Conservation (phyloP, 2,888 invertebrate genomes). For the Dorcus hopei region DNA sequence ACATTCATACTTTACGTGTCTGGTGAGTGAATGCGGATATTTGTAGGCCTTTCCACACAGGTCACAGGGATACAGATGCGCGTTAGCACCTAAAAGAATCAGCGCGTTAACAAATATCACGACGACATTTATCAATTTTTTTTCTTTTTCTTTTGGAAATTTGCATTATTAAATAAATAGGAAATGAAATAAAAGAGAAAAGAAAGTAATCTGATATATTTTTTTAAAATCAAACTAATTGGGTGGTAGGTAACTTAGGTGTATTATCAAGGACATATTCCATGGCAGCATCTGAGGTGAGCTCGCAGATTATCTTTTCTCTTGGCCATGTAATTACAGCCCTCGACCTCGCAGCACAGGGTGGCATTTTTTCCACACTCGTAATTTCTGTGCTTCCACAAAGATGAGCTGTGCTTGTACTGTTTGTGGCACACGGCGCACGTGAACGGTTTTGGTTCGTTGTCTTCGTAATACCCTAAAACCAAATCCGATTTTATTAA, state of each 20-base stretch:
- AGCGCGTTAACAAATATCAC: too few relatives aligned
- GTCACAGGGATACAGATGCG: conserved; percentile 3
- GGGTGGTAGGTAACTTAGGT: background rate
- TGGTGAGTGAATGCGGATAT: conserved; percentile 16
- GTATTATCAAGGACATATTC: background rate
- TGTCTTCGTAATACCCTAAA: conserved; percentile 3
- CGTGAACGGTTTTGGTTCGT: conserved; percentile 3
- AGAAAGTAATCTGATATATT: background rate
- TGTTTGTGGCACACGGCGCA: conserved; percentile 69
- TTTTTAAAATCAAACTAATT: too few relatives aligned
- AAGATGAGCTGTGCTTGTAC: conserved; percentile 67
- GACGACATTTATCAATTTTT: too few relatives aligned
- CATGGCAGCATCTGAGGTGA: conserved; percentile 3
- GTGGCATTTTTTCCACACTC: conserved; percentile 65
- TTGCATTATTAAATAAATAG: background rate
- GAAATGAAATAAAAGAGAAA: background rate
- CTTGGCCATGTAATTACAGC: conserved; percentile 69
- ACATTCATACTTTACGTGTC: conserved; percentile 25
- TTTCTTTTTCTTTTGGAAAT: background rate
- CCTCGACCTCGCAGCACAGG: conserved; percentile 56
- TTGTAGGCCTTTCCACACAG: conserved; percentile 19
- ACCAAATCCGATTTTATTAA: background rate
- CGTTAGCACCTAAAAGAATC: background rate
- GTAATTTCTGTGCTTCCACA: conserved; percentile 66
- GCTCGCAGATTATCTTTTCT: conserved; percentile 70